Evolutionary conservation across 1,140 invertebrate genomes (phyloP), one percentile per base, ranked within the genome.

Genomic region (Penaeus japonicus): DNA sequence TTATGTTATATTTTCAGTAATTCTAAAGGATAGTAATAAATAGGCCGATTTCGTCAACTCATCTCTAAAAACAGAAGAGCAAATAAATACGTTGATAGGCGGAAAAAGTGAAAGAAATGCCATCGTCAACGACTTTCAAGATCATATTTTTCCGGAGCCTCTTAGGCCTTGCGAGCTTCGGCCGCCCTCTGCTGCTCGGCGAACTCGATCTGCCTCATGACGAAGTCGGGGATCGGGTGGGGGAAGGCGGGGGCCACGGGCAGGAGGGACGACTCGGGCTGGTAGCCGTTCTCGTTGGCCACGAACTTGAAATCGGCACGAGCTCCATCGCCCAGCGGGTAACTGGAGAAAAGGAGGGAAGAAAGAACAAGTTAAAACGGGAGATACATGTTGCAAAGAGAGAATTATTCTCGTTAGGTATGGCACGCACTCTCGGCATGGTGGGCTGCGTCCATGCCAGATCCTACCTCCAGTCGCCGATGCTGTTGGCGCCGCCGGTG

Each of bases 171-270:
- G 20, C 47, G 70, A 15, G 84, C 84, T 27, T 78, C 78, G 24
- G 70, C 54, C 54, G 77, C 84, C 39, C 78, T 75, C 73, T 85
- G 70, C 18, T 78, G 84, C 18, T 75, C 22, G 30, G 84, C 84
- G 59, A 73, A 73, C 84, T 85, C 84, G 84, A 85, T 85, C 84
- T 85, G 84, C 24, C 78, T 54, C 27, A 85, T 24, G 73, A 77
- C 84, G 84, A 57, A 59, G 47, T 85, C 70, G 20, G 84, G 84
- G 47, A 85, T 55, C 4, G 54, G 70, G 84, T 85, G 84, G 47
- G 75, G 84, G 84, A 77, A 77, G n/a, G 54, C 70, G 30, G 84
- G 84, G n/a, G 84, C 84, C 39, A 85, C 73, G 70, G 84, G 84
- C 73, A 85, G 73, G 24, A 85, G 73, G 53, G 35, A 35, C 27